phyloP scores from a whole-genome alignment of 1,140 invertebrate species.

The Prorops nasuta region DNA sequence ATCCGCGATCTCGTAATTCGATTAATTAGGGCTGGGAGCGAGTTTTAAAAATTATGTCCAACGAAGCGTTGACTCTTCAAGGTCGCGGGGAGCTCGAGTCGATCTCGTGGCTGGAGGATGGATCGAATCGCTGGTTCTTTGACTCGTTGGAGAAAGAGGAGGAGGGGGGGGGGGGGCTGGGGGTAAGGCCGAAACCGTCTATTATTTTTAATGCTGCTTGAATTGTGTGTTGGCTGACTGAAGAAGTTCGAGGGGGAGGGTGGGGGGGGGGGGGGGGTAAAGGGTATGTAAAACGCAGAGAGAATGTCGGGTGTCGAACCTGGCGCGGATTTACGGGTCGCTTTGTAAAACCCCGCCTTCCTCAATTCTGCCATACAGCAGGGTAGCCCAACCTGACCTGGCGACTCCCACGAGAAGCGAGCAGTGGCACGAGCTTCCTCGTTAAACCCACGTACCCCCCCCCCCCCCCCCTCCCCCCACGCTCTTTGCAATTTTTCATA shows the following conservation, averaged over 20 bases:
- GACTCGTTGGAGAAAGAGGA: too few relatives aligned
- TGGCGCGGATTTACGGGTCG: conserved; percentile 55
- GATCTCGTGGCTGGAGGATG: conserved; percentile 14
- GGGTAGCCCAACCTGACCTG: conserved; percentile 34
- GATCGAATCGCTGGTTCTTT: too few relatives aligned
- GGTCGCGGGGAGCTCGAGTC: conserved; percentile 6
- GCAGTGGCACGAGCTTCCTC: too few relatives aligned
- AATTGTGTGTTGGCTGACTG: conserved; percentile 18
- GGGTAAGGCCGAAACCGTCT: conserved; percentile 27
- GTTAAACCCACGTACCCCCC: too few relatives aligned
- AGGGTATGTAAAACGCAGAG: conserved; percentile 38
- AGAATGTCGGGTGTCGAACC: conserved; percentile 56
- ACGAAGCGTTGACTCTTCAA: too few relatives aligned
- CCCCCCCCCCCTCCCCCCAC: too few relatives aligned
- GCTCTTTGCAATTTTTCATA: too few relatives aligned
- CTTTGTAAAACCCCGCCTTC: conserved; percentile 58
- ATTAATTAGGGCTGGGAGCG: too few relatives aligned
- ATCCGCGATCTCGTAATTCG: too few relatives aligned
- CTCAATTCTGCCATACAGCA: conserved; percentile 57
- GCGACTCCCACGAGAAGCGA: too few relatives aligned
- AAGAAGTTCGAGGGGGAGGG: conserved; percentile 15
- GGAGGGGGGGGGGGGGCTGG: too few relatives aligned
- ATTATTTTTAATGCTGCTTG: conserved; percentile 50
- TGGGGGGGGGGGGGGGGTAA: conserved; percentile 13
- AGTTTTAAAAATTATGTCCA: too few relatives aligned